These are phyloP conservation scores for Bombylius major DNA, from an alignment of 2,888 invertebrate species.

Conservation along the genomic window DNA sequence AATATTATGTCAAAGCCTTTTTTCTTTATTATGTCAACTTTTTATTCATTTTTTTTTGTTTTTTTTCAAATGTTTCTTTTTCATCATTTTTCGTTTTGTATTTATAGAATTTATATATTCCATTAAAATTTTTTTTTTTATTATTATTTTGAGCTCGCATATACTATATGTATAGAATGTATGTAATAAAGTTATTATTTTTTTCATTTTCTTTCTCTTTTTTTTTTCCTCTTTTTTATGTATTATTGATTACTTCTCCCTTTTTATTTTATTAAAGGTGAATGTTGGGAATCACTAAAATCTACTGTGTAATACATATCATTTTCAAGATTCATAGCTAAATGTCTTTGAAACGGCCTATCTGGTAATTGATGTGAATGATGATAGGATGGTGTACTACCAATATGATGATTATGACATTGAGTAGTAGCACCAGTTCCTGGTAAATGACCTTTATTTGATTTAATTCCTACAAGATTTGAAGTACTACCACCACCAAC, in stretches of 20 bases:
- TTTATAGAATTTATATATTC: background rate
- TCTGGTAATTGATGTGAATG: conserved; percentile 26
- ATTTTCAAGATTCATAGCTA: conserved; percentile 50
- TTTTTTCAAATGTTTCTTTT: background rate
- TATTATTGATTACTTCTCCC: background rate
- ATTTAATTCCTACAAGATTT: conserved; percentile 13
- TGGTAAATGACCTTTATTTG: conserved; percentile 15
- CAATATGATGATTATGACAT: conserved; percentile 21
- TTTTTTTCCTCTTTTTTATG: background rate
- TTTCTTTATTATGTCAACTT: background rate
- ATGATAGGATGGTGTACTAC: conserved; percentile 18
- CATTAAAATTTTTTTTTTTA: too few species aligned
- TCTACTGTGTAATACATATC: conserved; percentile 69
- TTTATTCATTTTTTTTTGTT: background rate
- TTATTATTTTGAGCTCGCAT: too few species aligned
- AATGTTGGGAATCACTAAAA: conserved; percentile 63
- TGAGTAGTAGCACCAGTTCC: conserved; percentile 7
- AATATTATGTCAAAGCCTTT: too few species aligned
- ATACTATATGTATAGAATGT: too few species aligned
- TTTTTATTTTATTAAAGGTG: conserved; percentile 57
- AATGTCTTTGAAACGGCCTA: conserved; percentile 39
- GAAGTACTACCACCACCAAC: conserved; percentile 5
- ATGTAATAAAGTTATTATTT: too few species aligned
- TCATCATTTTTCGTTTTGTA: background rate
- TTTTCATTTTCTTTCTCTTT: background rate